These are phyloP conservation scores for Empis stercorea DNA, from an alignment of 2,888 invertebrate species.

Conservation along the genomic window DNA sequence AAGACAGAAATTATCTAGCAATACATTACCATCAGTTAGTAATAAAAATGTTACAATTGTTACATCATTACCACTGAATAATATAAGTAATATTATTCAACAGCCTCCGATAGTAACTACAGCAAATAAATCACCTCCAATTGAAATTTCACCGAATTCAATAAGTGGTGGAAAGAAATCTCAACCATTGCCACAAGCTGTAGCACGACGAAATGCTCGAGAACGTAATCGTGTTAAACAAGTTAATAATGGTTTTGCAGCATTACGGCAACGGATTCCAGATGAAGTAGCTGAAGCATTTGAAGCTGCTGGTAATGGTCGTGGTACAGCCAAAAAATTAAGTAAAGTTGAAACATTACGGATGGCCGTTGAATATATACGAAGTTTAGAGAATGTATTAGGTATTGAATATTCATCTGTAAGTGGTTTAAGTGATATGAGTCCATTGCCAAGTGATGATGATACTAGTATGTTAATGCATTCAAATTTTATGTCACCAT, in stretches of 20 bases:
- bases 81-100: conserved; percentile 1
- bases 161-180: conserved; percentile 19
- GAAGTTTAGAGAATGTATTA: conserved; percentile 63
- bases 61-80: background rate
- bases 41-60: background rate
- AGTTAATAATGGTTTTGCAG: conserved; percentile 83
- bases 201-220: conserved; percentile 79
- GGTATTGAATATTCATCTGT: conserved; percentile 42
- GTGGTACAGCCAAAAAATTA: conserved; percentile 59
- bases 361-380: conserved; percentile 83
- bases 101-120: background rate
- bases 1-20: conserved; percentile 6
- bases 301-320: conserved; percentile 43
- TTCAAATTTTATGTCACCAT: background rate
- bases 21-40: background rate
- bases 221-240: conserved; percentile 88
- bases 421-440: background rate
- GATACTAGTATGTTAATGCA: background rate
- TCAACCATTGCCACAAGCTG: conserved; percentile 62
- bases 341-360: conserved; percentile 81
- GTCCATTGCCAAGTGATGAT: background rate
- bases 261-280: conserved; percentile 76
- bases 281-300: conserved; percentile 62
- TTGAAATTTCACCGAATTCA: background rate
- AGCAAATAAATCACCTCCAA: background rate